Conservation (phyloP, 2,113 vertebrate species). For the Marmota monax region DNA sequence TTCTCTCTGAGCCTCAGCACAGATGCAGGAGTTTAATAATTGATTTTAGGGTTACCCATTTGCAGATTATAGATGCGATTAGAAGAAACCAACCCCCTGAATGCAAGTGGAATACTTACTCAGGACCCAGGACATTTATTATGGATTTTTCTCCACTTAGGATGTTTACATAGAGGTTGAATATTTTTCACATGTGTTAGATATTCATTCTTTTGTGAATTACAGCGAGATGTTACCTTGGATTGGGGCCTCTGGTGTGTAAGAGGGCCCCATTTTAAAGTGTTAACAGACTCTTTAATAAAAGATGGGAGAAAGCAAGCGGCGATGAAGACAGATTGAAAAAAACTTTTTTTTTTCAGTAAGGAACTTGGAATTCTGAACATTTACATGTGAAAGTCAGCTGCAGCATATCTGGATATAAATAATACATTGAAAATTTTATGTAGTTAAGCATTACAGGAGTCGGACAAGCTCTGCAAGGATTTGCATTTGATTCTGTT, state of each 20-base stretch:
- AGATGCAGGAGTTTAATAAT: not conserved
- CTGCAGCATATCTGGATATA: constrained; percentile 73
- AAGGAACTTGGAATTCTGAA: constrained; percentile 71
- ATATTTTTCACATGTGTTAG: not conserved
- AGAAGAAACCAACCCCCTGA: not conserved
- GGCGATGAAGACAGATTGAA: not conserved
- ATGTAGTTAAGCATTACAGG: constrained; percentile 74
- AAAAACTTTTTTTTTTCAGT: not conserved
- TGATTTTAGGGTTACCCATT: not conserved
- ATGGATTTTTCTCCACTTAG: not conserved
- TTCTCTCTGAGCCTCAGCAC: not conserved
- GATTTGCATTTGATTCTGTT: constrained; percentile 79
- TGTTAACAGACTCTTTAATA: constrained; percentile 47
- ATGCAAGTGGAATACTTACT: not conserved
- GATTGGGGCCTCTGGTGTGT: not conserved
- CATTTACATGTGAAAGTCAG: constrained; percentile 74
- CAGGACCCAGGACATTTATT: not conserved
- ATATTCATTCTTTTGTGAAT: constrained; percentile 18
- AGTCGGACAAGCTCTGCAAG: constrained; percentile 70
- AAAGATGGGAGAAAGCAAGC: constrained; percentile 25
- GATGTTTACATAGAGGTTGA: not conserved
- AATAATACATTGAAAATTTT: constrained; percentile 78
- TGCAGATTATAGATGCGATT: not conserved
- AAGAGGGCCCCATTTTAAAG: not conserved
- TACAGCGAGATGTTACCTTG: not conserved